Conservation (phyloP, 2,888 invertebrate genomes). For the Lasius platythorax region DNA sequence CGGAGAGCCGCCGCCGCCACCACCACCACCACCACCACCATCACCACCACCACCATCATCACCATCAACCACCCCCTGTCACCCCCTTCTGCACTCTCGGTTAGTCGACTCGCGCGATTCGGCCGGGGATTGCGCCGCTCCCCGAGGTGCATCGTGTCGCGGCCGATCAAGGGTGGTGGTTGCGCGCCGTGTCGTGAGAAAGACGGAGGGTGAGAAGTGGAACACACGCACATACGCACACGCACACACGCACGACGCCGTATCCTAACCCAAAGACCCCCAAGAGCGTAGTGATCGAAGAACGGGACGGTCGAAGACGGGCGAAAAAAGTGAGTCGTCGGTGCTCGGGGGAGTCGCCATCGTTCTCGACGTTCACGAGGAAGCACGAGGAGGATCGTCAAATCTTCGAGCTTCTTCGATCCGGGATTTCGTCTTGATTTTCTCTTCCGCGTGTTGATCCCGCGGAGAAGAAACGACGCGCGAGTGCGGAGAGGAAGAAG, state of each 20-base stretch:
- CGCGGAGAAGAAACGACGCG: background rate
- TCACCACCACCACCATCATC: too few relatives aligned
- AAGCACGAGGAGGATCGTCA: background rate
- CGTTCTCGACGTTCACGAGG: background rate
- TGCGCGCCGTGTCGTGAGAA: constrained; percentile 36
- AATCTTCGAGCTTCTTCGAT: background rate
- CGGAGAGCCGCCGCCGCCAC: background rate
- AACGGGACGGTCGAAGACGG: background rate
- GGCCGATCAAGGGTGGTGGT: constrained; percentile 52
- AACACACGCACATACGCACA: constrained; percentile 34
- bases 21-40: too few relatives aligned
- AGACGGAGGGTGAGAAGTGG: constrained; percentile 48
- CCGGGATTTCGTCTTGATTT: background rate
- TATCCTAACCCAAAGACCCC: constrained; percentile 13
- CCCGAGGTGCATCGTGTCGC: constrained; percentile 31
- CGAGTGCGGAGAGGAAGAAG: background rate
- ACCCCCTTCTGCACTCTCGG: background rate
- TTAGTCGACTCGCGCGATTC: constrained; percentile 46
- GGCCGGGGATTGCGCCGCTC: constrained; percentile 46
- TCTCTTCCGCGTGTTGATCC: background rate
- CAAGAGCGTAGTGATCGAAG: background rate
- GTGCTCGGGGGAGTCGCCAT: background rate
- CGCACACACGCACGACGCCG: constrained; percentile 21
- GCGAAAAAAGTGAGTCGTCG: background rate
- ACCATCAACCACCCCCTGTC: too few relatives aligned